Evolutionary conservation across 2,888 invertebrate species (phyloP), one percentile per base, ranked within the genome.

Genomic region (Orthonevra nobilis): DNA sequence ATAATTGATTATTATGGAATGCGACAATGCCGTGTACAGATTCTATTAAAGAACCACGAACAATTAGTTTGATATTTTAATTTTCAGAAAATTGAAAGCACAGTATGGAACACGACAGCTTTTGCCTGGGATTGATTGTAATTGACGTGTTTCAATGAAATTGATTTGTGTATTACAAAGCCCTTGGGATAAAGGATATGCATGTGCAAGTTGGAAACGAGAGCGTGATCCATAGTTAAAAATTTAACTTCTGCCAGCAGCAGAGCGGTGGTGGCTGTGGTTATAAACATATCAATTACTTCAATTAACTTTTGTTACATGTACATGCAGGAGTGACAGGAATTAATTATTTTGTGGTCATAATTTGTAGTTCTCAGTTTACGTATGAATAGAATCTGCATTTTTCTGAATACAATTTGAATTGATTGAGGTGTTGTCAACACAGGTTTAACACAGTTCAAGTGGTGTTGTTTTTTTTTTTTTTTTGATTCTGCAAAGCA

Each of bases 1-100:
- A 30, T 19, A 15, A 34, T 34, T 9, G 19, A 36, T 34, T 6
- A 12, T 23, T 26, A 36, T 52, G n/a, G 23, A 36, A 23, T 10
- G 3, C n/a, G 5, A n/a, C 34, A 36, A 28, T 14, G 6, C n/a
- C 23, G 14, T 34, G 36, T 52, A 19, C 10, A 40, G 9, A 23
- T 40, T 20, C 26, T 19, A 28, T 5, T 5, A 7, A 38, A 56
- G 0, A 4, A 5, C 17, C 36, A n/a, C n/a, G 10, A 26, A 54
- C 26, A 61, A 48, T 38, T 28, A 48, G 14, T 38, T 61, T 34
- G n/a, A 61, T 17, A 10, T 38, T 26, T 3, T 56, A 7, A 17
- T 26, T 28, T 17, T 17, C n/a, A n/a, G n/a, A n/a, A n/a, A n/a
- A n/a, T n/a, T n/a, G n/a, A n/a, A n/a, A n/a, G n/a, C n/a, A n/a